phyloP scores from a whole-genome alignment of 1,140 invertebrate species.

The Laupala kohalensis region DNA sequence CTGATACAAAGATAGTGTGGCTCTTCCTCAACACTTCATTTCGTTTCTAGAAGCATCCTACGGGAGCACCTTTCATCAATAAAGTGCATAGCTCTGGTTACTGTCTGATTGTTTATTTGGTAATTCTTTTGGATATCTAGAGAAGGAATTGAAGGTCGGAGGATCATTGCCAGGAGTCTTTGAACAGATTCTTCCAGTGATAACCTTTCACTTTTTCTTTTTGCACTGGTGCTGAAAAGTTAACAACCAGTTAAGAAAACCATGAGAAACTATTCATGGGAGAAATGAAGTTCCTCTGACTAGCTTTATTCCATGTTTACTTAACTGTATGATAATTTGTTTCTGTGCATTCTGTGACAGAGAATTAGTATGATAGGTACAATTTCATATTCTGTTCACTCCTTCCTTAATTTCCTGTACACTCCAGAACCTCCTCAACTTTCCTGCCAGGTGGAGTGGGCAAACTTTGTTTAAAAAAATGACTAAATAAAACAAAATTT shows the following conservation, averaged over 20 bases:
- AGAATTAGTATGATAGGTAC: neutral
- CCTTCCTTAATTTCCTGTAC: neutral
- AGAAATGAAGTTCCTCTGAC: neutral
- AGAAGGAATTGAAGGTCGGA: neutral
- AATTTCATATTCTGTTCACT: neutral
- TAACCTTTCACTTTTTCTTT: neutral
- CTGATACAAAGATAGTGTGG: neutral
- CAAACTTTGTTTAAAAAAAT: neutral
- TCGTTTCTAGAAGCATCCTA: neutral
- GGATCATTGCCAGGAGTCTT: neutral
- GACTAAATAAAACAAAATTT: neutral
- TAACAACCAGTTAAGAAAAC: neutral
- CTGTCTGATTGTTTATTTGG: neutral
- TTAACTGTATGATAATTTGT: neutral
- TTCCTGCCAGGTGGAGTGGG: neutral
- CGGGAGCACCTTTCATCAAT: neutral
- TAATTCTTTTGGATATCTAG: neutral
- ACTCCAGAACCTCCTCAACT: neutral
- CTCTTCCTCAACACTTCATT: neutral
- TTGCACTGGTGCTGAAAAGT: neutral
- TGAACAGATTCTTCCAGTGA: neutral
- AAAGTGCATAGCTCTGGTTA: neutral
- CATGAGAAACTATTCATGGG: neutral
- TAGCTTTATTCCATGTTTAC: neutral
- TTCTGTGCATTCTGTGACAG: neutral